Evolutionary conservation across 2,113 vertebrate species (phyloP).

Genomic region (Cynocephalus volans): DNA sequence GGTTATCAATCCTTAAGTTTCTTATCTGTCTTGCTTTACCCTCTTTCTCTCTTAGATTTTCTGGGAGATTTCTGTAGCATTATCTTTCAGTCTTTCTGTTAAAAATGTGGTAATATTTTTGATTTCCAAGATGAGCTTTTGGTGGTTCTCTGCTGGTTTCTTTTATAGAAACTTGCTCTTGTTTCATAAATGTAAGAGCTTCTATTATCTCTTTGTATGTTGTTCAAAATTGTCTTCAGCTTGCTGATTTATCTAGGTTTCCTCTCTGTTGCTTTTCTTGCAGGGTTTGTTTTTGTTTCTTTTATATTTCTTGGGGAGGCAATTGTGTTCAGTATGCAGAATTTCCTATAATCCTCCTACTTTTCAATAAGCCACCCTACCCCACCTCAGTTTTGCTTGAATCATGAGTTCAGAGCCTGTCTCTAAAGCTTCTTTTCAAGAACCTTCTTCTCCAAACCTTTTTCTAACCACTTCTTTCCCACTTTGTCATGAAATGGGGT

Average conservation of each 20-base stretch:
- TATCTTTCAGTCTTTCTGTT: neutral
- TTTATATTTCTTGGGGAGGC: neutral
- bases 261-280: neutral
- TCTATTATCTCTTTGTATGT: neutral
- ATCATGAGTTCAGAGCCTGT: neutral
- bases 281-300: slow-evolving; percentile 2
- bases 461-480: neutral
- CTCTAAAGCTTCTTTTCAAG: neutral
- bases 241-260: neutral
- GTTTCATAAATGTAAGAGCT: neutral
- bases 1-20: slow-evolving; percentile 35
- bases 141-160: neutral
- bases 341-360: neutral
- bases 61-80: neutral
- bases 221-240: slow-evolving; percentile 1
- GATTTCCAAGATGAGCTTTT: neutral
- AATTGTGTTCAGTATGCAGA: neutral
- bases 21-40: neutral
- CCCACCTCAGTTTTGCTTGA: neutral
- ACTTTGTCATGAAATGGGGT: too few species aligned
- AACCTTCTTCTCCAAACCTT: neutral
- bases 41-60: neutral
- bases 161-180: neutral
- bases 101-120: neutral
- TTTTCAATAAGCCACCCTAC: neutral